A percentile compares a stretch with the other conserved stretches of the same genome.
Conservation (phyloP, 2,888 invertebrate genomes). For the Cotesia congregata region DNA sequence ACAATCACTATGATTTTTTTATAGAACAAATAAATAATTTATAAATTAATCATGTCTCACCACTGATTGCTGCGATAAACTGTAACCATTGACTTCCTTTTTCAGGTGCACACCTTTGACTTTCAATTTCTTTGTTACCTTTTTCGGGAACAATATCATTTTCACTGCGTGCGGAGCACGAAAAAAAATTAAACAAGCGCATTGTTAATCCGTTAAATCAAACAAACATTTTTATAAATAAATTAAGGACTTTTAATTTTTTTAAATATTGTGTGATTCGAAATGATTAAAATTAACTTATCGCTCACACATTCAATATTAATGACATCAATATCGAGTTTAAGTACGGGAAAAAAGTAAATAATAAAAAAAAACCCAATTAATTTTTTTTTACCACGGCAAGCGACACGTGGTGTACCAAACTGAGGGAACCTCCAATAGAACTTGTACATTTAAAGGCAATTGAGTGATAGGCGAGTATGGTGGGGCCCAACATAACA, state of each 20-base stretch:
- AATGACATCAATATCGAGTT: too few relatives aligned
- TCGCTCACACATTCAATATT: constrained; percentile 1
- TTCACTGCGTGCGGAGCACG: not conserved
- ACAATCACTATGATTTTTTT: not conserved
- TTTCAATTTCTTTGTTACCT: constrained; percentile 49
- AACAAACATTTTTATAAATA: constrained; percentile 10
- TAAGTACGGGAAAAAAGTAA: too few relatives aligned
- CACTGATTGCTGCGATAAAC: constrained; percentile 56
- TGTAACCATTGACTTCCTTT: constrained; percentile 56
- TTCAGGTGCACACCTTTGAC: constrained; percentile 49
- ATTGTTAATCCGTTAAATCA: not conserved
- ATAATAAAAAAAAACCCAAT: too few relatives aligned
- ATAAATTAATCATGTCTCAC: constrained; percentile 45
- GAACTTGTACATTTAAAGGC: constrained; percentile 52
- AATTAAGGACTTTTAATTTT: not conserved
- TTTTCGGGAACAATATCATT: constrained; percentile 21
- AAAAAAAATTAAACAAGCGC: not conserved
- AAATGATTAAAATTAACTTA: too few relatives aligned
- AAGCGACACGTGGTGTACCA: constrained; percentile 54
- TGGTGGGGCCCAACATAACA: constrained; percentile 49
- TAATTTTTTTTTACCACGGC: constrained; percentile 41
- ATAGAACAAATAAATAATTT: constrained; percentile 16
- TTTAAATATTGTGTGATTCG: not conserved
- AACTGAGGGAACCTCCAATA: constrained; percentile 49
- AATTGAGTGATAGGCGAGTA: constrained; percentile 51